Conservation (phyloP, 2,113 vertebrate genomes). For the Fregetta grallaria region DNA sequence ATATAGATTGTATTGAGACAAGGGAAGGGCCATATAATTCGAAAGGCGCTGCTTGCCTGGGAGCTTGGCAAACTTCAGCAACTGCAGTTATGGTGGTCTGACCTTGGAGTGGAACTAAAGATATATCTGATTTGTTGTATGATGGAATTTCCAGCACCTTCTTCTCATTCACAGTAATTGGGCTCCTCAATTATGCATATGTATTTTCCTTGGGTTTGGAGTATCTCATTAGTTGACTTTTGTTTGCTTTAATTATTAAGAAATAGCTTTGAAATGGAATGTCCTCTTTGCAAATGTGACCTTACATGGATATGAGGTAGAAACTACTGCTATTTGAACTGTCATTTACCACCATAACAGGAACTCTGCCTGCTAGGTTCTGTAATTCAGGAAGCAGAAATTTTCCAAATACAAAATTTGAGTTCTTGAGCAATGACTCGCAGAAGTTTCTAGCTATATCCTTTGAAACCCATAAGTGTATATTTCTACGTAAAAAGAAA, state of each 20-base stretch:
- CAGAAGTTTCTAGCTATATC: background rate
- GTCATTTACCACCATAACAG: background rate
- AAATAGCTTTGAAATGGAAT: background rate
- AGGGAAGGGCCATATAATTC: background rate
- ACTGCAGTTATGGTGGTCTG: background rate
- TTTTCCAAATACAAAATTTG: background rate
- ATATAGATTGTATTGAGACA: background rate
- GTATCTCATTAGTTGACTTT: background rate
- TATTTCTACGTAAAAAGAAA: background rate
- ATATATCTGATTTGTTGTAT: background rate
- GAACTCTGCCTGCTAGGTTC: background rate
- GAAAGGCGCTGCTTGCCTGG: background rate
- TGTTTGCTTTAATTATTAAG: background rate
- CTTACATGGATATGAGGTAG: background rate
- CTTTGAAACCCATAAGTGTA: background rate
- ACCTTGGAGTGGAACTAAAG: background rate
- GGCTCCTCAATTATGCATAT: background rate
- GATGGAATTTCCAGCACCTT: background rate
- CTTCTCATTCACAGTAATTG: background rate
- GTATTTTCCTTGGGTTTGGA: background rate
- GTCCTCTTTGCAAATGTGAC: background rate
- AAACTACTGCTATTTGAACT: background rate
- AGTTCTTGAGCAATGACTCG: background rate
- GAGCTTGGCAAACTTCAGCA: background rate
- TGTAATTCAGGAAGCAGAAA: background rate